phyloP scores from a whole-genome alignment of 2,888 invertebrate species.

The Xylophagus ater region DNA sequence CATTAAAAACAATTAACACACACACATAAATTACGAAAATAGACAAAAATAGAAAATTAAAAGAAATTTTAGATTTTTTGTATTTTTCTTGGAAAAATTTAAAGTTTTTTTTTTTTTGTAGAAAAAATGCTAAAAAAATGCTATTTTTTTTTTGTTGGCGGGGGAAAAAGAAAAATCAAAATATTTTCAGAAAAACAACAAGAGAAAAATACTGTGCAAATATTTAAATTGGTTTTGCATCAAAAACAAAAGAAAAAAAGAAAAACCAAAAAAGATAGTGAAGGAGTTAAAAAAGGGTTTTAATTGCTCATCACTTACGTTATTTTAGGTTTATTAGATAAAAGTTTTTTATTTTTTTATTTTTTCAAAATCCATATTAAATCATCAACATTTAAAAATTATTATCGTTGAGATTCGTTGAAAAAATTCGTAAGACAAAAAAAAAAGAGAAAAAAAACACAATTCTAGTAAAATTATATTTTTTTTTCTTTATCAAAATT shows the following conservation, averaged over 20 bases:
- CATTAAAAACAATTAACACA: constrained; percentile 6
- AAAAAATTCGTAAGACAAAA: constrained; percentile 1
- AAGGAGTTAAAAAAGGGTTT: constrained; percentile 19
- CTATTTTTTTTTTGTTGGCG: too few species aligned
- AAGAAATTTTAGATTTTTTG: background rate
- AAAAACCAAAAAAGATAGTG: background rate
- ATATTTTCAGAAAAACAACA: too few species aligned
- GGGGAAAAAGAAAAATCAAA: too few species aligned
- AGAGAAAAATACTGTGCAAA: too few species aligned
- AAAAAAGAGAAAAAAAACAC: background rate
- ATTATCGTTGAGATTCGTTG: constrained; percentile 10
- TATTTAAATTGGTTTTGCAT: too few species aligned
- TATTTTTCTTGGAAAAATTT: too few species aligned
- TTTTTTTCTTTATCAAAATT: background rate
- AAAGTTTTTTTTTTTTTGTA: too few species aligned
- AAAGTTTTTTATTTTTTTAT: too few species aligned
- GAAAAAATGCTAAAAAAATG: background rate
- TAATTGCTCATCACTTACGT: constrained; percentile 12
- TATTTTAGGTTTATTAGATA: too few species aligned
- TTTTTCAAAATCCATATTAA: constrained; percentile 3
- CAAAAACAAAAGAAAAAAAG: background rate
- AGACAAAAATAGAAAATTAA: background rate
- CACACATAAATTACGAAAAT: constrained; percentile 4
- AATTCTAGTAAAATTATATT: background rate
- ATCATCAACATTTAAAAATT: too few species aligned